These are phyloP conservation scores for Synergus japonicus DNA, from an alignment of 2,888 invertebrate genomes.

Conservation along the genomic window DNA sequence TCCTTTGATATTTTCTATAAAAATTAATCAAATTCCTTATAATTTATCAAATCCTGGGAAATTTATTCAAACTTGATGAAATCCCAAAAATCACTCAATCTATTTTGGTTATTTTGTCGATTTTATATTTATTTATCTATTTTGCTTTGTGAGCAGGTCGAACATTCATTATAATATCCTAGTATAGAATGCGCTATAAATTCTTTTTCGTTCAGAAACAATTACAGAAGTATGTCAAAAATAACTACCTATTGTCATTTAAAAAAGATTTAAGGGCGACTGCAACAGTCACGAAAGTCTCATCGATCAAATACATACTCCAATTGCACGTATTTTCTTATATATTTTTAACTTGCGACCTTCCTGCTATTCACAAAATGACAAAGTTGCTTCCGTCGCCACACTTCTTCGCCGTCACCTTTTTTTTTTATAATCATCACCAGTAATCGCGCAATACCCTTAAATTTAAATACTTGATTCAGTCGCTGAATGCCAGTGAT, in stretches of 20 bases:
- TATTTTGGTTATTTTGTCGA: too few species aligned
- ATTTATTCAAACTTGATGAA: too few species aligned
- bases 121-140: too few species aligned
- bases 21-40: too few species aligned
- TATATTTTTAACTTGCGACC: neutral
- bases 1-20: too few species aligned
- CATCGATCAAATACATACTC: neutral
- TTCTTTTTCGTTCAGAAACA: neutral
- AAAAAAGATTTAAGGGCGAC: neutral
- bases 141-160: neutral
- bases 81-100: too few species aligned
- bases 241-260: neutral
- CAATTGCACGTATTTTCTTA: neutral
- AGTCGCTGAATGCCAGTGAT: constrained; percentile 15
- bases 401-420: neutral
- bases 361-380: neutral
- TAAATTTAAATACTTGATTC: constrained; percentile 32
- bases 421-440: neutral
- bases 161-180: neutral
- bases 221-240: constrained; percentile 3
- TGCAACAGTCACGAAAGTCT: neutral
- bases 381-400: neutral
- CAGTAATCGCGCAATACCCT: neutral
- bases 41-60: too few species aligned
- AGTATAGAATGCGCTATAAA: neutral